Evolutionary conservation across 2,113 vertebrate species (phyloP).

Genomic region (Chaetura pelagica): DNA sequence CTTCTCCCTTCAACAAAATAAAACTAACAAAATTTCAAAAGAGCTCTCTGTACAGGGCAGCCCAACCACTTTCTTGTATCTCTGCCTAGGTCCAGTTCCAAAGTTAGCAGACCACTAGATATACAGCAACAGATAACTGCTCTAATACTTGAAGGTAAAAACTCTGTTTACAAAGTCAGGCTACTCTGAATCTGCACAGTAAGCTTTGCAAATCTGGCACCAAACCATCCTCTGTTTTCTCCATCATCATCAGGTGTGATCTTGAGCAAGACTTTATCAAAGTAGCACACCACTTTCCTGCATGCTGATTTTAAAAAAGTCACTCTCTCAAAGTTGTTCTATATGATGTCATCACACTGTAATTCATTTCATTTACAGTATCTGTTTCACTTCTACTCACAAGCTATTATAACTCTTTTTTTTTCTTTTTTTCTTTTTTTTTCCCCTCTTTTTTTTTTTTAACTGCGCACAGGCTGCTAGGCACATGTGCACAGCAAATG

Average conservation of each 20-base stretch:
- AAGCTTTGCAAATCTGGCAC: not conserved
- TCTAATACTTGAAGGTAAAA: not conserved
- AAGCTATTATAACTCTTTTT: conserved; percentile 77
- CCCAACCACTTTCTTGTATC: not conserved
- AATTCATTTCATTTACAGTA: conserved; percentile 81
- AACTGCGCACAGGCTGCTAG: conserved; percentile 80
- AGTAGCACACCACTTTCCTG: conserved; percentile 40
- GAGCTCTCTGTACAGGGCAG: not conserved
- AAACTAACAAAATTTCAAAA: not conserved
- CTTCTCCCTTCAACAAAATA: not conserved
- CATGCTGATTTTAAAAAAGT: conserved; percentile 65
- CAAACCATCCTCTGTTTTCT: not conserved
- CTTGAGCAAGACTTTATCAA: conserved; percentile 38
- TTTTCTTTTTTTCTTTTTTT: conserved; percentile 25
- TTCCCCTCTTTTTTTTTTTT: conserved; percentile 52
- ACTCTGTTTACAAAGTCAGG: not conserved
- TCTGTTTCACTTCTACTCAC: conserved; percentile 82
- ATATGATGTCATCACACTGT: conserved; percentile 74
- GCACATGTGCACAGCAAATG: conserved; percentile 86
- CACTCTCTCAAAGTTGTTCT: conserved; percentile 69
- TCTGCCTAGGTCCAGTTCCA: not conserved
- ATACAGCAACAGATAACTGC: not conserved
- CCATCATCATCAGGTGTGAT: not conserved
- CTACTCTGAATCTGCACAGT: not conserved
- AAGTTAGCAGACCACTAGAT: not conserved